Percentiles rank a stretch among this genome's conserved stretches.
Conservation (phyloP, 2,113 vertebrate genomes). For the Nothoprocta pentlandii region DNA sequence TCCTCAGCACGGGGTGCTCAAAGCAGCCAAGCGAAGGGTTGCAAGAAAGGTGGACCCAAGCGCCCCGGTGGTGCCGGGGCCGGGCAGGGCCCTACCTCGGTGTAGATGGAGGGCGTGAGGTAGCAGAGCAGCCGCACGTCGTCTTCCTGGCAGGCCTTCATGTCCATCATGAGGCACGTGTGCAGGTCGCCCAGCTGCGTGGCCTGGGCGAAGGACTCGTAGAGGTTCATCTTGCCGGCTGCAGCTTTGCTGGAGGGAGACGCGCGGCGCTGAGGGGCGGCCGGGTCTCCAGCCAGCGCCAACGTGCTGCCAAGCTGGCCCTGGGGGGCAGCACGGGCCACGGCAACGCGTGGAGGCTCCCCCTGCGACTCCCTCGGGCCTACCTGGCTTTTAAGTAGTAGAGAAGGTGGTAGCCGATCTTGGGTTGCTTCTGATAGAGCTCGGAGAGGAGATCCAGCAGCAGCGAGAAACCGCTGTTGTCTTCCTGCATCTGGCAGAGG, state of each 20-base stretch:
- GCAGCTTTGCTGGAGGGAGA: slow-evolving; percentile 88
- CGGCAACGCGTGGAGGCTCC: fast-evolving
- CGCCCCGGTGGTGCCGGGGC: fast-evolving
- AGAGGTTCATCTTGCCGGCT: slow-evolving; percentile 93
- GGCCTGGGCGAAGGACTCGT: slow-evolving; percentile 96
- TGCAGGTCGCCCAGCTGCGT: slow-evolving; percentile 94
- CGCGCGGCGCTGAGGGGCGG: not conserved
- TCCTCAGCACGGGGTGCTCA: not conserved
- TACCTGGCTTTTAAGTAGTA: slow-evolving; percentile 97
- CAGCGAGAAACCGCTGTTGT: slow-evolving; percentile 93
- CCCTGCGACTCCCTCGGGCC: fast-evolving
- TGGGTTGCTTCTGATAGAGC: slow-evolving; percentile 97
- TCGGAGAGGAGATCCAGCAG: slow-evolving; percentile 93
- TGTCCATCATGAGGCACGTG: slow-evolving; percentile 99
- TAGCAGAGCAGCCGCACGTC: slow-evolving; percentile 94
- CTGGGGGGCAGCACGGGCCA: not conserved
- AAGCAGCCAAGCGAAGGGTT: not conserved
- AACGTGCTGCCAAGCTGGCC: fast-evolving
- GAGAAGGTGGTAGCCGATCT: slow-evolving; percentile 96
- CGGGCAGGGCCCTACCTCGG: slow-evolving; percentile 64
- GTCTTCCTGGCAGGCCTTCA: slow-evolving; percentile 98
- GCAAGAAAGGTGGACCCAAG: too few relatives aligned
- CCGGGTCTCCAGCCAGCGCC: too few relatives aligned
- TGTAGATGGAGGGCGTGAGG: slow-evolving; percentile 95
- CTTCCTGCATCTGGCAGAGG: slow-evolving; percentile 97